A percentile compares a stretch with the other conserved stretches of the same genome.
phyloP scores from a whole-genome alignment of 2,797 vertebrate species.

The Hydrophis major region DNA sequence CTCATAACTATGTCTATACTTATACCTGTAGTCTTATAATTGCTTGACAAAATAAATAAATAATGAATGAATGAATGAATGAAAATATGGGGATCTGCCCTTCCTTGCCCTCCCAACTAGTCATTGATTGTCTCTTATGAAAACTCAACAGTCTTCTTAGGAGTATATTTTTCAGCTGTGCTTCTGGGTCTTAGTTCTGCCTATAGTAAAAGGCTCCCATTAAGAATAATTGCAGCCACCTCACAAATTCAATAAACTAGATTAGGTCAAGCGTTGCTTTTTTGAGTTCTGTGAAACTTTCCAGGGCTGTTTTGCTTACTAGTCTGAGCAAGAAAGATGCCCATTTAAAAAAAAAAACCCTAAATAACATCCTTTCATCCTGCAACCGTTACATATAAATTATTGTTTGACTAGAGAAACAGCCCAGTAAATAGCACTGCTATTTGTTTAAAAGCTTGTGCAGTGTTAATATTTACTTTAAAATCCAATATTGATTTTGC shows the following conservation, averaged over 20 bases:
- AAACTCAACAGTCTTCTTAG: background rate
- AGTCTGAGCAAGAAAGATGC: background rate
- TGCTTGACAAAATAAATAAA: too few species aligned
- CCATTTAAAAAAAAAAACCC: background rate
- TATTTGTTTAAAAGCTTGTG: background rate
- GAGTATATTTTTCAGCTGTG: background rate
- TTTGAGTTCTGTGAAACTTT: background rate
- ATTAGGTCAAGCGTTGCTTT: background rate
- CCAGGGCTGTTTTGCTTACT: background rate
- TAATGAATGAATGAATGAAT: too few species aligned
- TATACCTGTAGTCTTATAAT: too few species aligned
- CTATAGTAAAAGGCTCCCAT: background rate
- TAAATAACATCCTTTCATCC: background rate
- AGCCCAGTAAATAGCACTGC: background rate
- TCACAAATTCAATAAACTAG: background rate
- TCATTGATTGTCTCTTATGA: background rate
- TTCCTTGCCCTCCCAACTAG: too few species aligned
- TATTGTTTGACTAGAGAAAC: background rate
- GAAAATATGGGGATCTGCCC: background rate
- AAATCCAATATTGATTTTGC: rapidly evolving
- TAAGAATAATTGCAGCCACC: background rate
- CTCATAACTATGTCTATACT: too few species aligned
- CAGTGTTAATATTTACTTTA: background rate
- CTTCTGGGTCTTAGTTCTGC: background rate
- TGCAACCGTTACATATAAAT: background rate